Evolutionary conservation across 2,888 invertebrate species (phyloP), one percentile per base, ranked within the genome.

Genomic region (Thereva unica): DNA sequence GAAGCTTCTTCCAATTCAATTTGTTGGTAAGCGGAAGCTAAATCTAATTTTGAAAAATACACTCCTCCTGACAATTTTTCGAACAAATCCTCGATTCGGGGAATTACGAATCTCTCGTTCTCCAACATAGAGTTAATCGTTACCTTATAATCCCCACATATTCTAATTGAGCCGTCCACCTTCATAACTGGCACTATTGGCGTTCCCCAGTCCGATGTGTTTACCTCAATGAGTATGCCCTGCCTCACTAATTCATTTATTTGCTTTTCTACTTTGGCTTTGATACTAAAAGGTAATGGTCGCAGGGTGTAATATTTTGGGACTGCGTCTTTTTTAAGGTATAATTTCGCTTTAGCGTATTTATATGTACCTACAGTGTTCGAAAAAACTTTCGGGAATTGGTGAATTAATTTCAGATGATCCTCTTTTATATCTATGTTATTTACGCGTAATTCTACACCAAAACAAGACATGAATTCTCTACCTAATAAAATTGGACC

Each of bases 171-270:
- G n/a, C 75, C 76, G 67, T 76, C 71, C 3, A 64, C 68, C 68
- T 78, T 77, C 1, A 74, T 64, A 0, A 77, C 72, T 1, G 76
- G 74, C 2, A 77, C 77, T 3, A 78, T 70, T 0, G 78, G 77
- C 35, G 75, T 74, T 8, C 69, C 75, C 75, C 75, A 75, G 37
- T 72, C 71, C 40, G 70, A 70, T 47, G 49, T 53, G 38, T 72
- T 70, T 5, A 75, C 71, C 50, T 68, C 67, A n/a, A 63, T 63
- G 8, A 77, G 63, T 23, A 55, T 64, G 42, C 47, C 73, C 45
- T 12, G 71, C 64, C 37, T 65, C 2, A 52, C 68, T 38, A 68
- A 44, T 69, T 56, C 70, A 63, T 52, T 71, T 23, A 63, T 70
- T 70, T 12, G 70, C 69, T 37, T 63, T 44, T 52, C 67, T 35